Evolutionary conservation across 2,113 vertebrate genomes (phyloP).

Genomic region (Anoplopoma fimbria): DNA sequence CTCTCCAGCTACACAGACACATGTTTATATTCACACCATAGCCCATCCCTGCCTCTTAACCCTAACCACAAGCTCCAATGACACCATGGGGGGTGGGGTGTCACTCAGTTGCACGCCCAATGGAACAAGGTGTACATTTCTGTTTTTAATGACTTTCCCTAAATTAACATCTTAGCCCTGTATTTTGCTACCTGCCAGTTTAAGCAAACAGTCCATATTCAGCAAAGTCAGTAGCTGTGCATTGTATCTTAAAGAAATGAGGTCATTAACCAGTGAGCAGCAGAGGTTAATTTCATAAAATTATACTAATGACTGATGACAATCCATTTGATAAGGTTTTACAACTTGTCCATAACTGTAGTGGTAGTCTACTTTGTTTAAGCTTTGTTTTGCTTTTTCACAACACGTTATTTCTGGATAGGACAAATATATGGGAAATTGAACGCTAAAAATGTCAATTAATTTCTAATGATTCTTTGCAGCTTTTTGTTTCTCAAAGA

Average conservation of each 20-base stretch:
- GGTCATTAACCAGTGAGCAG: constrained; percentile 40
- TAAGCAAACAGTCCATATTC: constrained; percentile 38
- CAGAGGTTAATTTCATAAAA: constrained; percentile 62
- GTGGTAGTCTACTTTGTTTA: not conserved
- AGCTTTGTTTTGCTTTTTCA: constrained; percentile 5
- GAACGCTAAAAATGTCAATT: constrained; percentile 5
- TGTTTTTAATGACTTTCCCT: constrained; percentile 23
- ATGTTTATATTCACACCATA: not conserved
- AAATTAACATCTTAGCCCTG: constrained; percentile 13
- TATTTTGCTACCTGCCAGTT: constrained; percentile 38
- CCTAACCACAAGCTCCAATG: constrained; percentile 26
- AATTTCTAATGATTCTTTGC: too few species aligned
- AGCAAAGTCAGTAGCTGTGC: constrained; percentile 44
- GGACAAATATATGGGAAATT: not conserved
- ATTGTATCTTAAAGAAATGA: constrained; percentile 52
- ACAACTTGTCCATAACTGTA: constrained; percentile 38
- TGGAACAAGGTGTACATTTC: constrained; percentile 14
- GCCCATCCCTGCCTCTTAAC: not conserved
- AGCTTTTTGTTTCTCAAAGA: not conserved
- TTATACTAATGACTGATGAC: constrained; percentile 56
- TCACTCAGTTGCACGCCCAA: not conserved
- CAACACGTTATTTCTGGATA: not conserved
- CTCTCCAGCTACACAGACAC: not conserved
- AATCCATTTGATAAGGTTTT: constrained; percentile 31
- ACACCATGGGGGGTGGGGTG: constrained; percentile 10